Base-by-base conservation (phyloP, 2,113 vertebrate genomes). In the Ardeotis arabs region DNA sequence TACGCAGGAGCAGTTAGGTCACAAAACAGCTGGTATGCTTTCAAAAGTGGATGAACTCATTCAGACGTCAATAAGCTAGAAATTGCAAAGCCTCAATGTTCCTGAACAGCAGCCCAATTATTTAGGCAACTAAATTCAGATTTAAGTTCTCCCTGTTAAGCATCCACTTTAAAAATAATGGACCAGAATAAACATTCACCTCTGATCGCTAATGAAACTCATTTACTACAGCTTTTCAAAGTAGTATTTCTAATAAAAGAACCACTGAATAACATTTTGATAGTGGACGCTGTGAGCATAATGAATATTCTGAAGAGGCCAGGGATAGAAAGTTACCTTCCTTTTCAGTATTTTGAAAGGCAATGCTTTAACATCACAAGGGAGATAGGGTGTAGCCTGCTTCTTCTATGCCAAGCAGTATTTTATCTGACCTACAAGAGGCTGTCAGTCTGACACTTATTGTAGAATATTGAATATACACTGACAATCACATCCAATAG, bases 351-450 rank as follows among this genome's bases (percentile, higher is more conserved):
- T 95, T 94, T 94, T 92, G 91, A 97, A 93, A 87, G 87, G 75
- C 63, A 96, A 79, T 84, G 86, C 53, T 64, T 87, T 91, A 96
- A 88, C 49, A 69, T 66, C 62, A 80, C 35, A 64, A 91, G 87
- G 63, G 67, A 96, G 37, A 94, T 80, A 37, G 3, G 28, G 67
- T 74, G 47, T 66, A 95, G 89, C 77, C 94, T 91, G 72, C 56
- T 69, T 66, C 93, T 60, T 59, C 86, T 84, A 45, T 60, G 76
- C n/a, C 84, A 64, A 47, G 89, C 82, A 60, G 63, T 70, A 73
- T 95, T 96, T 97, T 87, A 94, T 70, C 88, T 97, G 89, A 95
- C 90, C 93, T 95, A 60, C 81, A 96, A 96, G 96, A 80, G 81
- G 66, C 74, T 96, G 85, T 88, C 83, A 91, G 45, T 20, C 78